Evolutionary conservation across 1,140 invertebrate species (phyloP), one percentile per base, ranked within the genome.

Genomic region (Idris sp.): DNA sequence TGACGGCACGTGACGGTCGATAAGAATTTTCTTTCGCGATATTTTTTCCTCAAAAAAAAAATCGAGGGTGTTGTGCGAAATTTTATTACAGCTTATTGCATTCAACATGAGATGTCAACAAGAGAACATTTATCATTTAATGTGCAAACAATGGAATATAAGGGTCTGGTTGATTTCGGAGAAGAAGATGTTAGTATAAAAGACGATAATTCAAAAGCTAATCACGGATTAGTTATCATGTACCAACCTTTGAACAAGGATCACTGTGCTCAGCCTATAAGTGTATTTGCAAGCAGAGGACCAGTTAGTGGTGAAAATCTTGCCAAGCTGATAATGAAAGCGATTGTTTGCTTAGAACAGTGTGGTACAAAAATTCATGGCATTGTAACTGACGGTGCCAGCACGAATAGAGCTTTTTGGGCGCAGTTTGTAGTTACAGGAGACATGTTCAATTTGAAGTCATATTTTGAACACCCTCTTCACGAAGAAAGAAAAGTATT

Each of bases 171-270:
- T 0, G 54, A 77, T 49, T 74, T 74, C 30, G 71, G 71, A 10
- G 28, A 49, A 33, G 28, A 30, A n/a, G 28, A n/a, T 26, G 10
- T 35, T 49, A 10, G 0, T 19, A 6, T 19, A 18, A 49, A 33
- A 33, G 2, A 18, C 9, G 6, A 15, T 16, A 14, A 46, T 2
- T 22, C 69, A 11, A 53, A 68, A 59, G 74, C 73, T 8, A 51
- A 76, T 33, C 56, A 76, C 19, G 76, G 19, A 5, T 56, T 78
- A 6, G 77, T 78, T 9, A 54, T 74, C 16, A 69, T 78, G 51
- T 76, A 69, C 9, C 69, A 73, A 13, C 49, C 62, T 8, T 11
- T 74, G 18, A 41, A 22, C 4, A 25, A 26, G 8, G 14, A 36
- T 1, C 30, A 40, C 8, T 43, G 36, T 35, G 35, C 28, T 14